phyloP scores from a whole-genome alignment of 2,113 vertebrate species.

The Cavia porcellus region DNA sequence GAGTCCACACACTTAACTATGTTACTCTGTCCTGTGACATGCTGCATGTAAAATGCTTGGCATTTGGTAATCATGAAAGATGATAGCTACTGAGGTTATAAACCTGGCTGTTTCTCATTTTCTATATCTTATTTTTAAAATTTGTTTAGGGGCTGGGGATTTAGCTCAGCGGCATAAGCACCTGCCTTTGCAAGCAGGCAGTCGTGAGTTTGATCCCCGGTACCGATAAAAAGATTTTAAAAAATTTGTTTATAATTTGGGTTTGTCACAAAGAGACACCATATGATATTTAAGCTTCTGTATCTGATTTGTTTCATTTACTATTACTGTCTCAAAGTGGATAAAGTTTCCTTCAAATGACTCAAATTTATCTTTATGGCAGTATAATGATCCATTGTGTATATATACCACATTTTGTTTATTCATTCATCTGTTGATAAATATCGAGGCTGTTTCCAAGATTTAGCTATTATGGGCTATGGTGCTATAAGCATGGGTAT shows the following conservation, averaged over 20 bases:
- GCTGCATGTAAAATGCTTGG: neutral
- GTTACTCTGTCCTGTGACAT: neutral
- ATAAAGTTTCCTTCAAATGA: neutral
- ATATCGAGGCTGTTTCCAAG: neutral
- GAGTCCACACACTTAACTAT: neutral
- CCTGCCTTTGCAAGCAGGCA: no score
- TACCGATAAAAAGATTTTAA: no score
- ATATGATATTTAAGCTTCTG: neutral
- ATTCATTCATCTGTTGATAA: neutral
- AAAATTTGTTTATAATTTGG: neutral
- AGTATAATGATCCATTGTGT: neutral
- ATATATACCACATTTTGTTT: neutral
- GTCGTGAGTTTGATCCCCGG: no score
- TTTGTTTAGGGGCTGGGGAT: neutral
- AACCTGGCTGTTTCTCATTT: neutral
- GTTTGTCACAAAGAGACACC: neutral
- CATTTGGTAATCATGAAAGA: constrained; percentile 38
- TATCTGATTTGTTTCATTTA: neutral
- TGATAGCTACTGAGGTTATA: neutral
- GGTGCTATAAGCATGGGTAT: no score
- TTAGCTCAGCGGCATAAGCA: no score
- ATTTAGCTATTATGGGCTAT: no score
- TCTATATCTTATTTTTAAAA: neutral
- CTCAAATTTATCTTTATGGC: neutral
- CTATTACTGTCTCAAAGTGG: neutral